Evolutionary conservation across 2,113 vertebrate species (phyloP).

Genomic region (Anas platyrhynchos): DNA sequence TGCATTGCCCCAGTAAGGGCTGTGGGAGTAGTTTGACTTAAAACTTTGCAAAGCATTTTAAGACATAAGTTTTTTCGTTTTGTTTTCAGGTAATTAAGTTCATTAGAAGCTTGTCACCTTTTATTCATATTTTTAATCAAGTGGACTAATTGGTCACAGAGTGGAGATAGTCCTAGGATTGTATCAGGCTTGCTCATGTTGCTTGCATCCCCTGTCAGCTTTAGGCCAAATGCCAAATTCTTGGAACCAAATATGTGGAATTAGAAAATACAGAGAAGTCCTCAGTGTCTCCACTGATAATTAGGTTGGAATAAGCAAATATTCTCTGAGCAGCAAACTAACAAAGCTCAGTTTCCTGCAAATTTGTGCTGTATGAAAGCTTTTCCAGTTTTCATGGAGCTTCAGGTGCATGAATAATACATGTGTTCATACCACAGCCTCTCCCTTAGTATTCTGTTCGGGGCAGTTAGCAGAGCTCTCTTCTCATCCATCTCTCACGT

Average conservation of each 20-base stretch:
- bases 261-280: neutral
- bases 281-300: neutral
- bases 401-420: slow-evolving; percentile 35
- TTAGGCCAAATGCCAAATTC: neutral
- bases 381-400: slow-evolving; percentile 9
- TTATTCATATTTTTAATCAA: neutral
- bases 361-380: neutral
- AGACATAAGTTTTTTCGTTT: neutral
- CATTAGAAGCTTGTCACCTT: neutral
- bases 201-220: neutral
- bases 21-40: neutral
- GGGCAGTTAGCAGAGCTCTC: neutral
- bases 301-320: slow-evolving; percentile 16
- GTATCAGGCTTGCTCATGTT: neutral
- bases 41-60: neutral
- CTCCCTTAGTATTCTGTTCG: neutral
- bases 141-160: neutral
- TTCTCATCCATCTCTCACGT: neutral
- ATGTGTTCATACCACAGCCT: neutral
- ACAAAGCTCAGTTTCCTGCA: neutral
- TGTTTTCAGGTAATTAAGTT: neutral
- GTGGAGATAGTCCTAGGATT: neutral
- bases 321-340: slow-evolving; percentile 7
- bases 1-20: neutral
- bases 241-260: neutral